A percentile compares a stretch with the other conserved stretches of the same genome.
Conservation (phyloP, 2,113 vertebrate genomes). For the Phalacrocorax pelagicus region DNA sequence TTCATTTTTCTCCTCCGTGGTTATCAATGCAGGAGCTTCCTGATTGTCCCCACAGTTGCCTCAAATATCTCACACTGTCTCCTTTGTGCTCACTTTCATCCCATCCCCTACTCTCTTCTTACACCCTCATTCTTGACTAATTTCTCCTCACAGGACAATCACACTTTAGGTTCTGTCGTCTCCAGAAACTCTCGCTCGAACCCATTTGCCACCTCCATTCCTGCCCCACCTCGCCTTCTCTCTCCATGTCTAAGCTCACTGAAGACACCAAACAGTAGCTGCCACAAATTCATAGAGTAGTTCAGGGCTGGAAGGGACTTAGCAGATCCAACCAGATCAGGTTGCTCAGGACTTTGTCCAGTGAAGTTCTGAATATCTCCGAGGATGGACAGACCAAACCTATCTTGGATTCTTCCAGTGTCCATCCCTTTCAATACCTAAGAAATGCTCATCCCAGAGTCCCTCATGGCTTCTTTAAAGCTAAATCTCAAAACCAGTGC, state of each 20-base stretch:
- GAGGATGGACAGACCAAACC: background rate
- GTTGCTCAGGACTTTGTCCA: background rate
- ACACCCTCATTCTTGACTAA: background rate
- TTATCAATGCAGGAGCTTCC: background rate
- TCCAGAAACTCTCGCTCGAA: background rate
- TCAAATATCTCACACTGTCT: fast-evolving
- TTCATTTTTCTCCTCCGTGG: background rate
- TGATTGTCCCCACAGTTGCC: background rate
- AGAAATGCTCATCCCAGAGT: background rate
- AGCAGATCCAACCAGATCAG: background rate
- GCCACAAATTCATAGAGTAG: no score
- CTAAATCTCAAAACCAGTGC: background rate
- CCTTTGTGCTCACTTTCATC: background rate
- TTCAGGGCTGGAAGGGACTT: background rate
- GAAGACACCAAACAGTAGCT: background rate
- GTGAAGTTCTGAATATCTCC: background rate
- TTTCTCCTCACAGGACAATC: background rate
- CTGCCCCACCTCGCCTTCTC: background rate
- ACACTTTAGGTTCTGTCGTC: background rate
- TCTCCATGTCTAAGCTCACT: background rate
- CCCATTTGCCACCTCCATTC: background rate
- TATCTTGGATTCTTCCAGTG: background rate
- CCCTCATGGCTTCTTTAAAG: background rate
- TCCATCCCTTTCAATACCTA: background rate
- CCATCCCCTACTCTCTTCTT: background rate